These are phyloP conservation scores for Helogale parvula DNA, from an alignment of 2,113 vertebrate genomes.

Conservation along the genomic window DNA sequence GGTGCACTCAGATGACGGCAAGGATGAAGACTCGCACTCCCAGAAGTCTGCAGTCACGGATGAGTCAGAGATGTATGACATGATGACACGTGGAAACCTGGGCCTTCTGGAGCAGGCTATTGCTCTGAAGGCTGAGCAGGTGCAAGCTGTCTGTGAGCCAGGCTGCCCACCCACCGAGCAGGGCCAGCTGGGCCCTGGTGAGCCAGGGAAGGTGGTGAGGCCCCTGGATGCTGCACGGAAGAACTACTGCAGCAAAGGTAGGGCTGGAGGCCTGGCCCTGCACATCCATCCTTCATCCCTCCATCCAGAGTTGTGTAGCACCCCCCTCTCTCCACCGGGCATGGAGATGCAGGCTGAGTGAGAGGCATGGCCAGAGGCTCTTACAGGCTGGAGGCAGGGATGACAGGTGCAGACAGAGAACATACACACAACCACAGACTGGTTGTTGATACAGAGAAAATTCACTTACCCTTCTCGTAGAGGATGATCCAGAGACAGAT, in stretches of 20 bases:
- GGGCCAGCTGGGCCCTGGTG: conserved; percentile 89
- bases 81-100: conserved; percentile 96
- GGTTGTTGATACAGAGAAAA: not conserved
- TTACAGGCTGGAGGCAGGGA: too few species aligned
- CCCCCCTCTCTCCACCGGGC: not conserved
- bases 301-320: not conserved
- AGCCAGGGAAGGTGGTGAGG: conserved; percentile 89
- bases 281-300: not conserved
- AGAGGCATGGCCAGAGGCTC: not conserved
- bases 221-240: conserved; percentile 92
- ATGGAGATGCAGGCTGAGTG: not conserved
- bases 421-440: rapidly evolving
- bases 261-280: not conserved
- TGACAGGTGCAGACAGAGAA: too few species aligned
- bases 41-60: conserved; percentile 92
- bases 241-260: conserved; percentile 95
- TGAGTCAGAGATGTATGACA: conserved; percentile 96
- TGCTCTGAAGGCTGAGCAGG: conserved; percentile 96
- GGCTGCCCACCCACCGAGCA: conserved; percentile 87
- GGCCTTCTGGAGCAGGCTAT: conserved; percentile 98
- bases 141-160: conserved; percentile 90
- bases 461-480: rapidly evolving
- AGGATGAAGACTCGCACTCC: conserved; percentile 91
- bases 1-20: conserved; percentile 91
- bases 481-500: not conserved